phyloP scores from a whole-genome alignment of 2,797 vertebrate species.

The Oryzias dopingdopingensis region DNA sequence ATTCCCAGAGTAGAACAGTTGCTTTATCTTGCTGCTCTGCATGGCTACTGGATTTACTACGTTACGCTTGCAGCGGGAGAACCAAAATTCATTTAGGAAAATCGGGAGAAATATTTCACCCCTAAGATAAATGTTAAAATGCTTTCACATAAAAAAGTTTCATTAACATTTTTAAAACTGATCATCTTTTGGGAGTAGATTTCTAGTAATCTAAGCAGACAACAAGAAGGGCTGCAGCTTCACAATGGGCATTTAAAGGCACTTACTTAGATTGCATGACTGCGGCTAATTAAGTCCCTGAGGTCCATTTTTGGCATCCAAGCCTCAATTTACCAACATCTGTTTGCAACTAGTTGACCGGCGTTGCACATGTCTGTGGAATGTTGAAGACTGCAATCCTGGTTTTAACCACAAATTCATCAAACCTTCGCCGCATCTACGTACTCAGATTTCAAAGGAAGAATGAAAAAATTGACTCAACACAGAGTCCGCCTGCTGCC shows the following conservation, averaged over 20 bases:
- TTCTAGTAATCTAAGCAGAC: constrained; percentile 2
- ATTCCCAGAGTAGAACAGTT: constrained; percentile 9
- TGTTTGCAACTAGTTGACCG: constrained; percentile 66
- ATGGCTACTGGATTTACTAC: constrained; percentile 1
- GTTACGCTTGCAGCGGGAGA: not conserved
- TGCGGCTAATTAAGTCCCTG: constrained; percentile 41
- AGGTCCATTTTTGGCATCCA: constrained; percentile 44
- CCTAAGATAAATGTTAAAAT: not conserved
- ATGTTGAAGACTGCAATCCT: constrained; percentile 38
- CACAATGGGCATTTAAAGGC: constrained; percentile 40
- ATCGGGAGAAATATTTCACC: not conserved
- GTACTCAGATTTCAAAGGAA: not conserved
- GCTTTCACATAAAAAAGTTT: not conserved
- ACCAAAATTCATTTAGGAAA: not conserved
- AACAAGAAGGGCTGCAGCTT: constrained; percentile 32
- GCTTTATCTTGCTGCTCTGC: not conserved
- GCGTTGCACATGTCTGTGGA: constrained; percentile 41
- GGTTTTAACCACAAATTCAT: constrained; percentile 31
- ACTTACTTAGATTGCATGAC: constrained; percentile 27
- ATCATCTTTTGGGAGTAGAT: not conserved
- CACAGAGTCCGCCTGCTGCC: not conserved
- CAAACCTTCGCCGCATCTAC: not conserved
- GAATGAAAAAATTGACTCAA: not conserved
- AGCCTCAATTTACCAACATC: constrained; percentile 60
- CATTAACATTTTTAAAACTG: not conserved